phyloP scores from a whole-genome alignment of 2,797 vertebrate genomes.

The Dicrostonyx torquatus region DNA sequence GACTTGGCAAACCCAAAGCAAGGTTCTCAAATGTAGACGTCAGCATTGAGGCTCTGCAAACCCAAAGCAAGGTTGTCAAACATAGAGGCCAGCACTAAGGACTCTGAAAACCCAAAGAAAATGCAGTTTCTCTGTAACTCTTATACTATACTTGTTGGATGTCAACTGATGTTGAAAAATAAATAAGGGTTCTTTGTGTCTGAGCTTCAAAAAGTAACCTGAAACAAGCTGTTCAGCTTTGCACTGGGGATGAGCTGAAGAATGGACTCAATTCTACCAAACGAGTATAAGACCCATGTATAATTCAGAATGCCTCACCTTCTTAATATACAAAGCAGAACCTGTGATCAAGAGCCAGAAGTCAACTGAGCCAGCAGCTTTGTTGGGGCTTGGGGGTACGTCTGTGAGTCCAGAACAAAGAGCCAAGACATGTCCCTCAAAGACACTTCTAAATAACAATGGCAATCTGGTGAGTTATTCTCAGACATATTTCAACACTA shows the following conservation, averaged over 20 bases:
- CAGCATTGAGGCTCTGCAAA: neutral
- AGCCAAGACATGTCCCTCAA: neutral
- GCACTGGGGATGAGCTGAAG: neutral
- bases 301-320: neutral
- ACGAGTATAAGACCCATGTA: neutral
- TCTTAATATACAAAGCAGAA: neutral
- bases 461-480: neutral
- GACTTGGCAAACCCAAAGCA: neutral
- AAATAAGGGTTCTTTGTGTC: constrained; percentile 7
- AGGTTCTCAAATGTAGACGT: neutral
- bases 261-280: neutral
- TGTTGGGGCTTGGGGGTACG: neutral
- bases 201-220: constrained; percentile 36
- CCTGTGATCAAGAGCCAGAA: neutral
- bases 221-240: neutral
- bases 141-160: neutral
- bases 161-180: neutral
- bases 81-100: neutral
- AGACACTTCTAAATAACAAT: constrained; percentile 8
- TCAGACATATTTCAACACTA: neutral
- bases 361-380: neutral
- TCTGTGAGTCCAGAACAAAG: neutral
- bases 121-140: neutral
- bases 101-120: neutral
- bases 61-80: no score